phyloP scores from a whole-genome alignment of 2,797 vertebrate genomes.

The Botia almorhae region DNA sequence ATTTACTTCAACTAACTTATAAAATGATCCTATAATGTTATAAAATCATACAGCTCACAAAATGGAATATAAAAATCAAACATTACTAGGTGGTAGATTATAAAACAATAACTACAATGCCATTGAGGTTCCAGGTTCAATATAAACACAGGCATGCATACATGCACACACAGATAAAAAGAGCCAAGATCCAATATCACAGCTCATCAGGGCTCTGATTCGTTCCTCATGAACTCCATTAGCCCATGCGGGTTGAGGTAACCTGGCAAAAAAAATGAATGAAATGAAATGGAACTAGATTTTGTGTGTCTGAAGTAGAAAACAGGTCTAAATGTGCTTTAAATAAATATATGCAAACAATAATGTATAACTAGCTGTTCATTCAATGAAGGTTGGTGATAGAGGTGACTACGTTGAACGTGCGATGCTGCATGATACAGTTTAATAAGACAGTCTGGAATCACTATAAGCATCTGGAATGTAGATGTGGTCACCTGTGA shows the following conservation, averaged over 20 bases:
- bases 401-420: too few species aligned
- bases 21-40: conserved; percentile 3
- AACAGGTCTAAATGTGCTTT: not conserved
- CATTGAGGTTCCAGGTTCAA: conserved; percentile 6
- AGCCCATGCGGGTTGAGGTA: conserved; percentile 60
- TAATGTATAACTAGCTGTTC: too few species aligned
- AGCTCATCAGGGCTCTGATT: not conserved
- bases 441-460: not conserved
- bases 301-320: not conserved
- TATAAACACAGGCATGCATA: conserved; percentile 22
- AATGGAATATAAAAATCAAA: conserved; percentile 28
- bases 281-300: not conserved
- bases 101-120: conserved; percentile 9
- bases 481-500: conserved; percentile 76
- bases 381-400: too few species aligned
- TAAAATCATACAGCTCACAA: conserved; percentile 10
- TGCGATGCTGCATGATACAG: too few species aligned
- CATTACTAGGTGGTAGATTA: not conserved
- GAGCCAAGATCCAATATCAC: not conserved
- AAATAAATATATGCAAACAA: too few species aligned
- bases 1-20: not conserved
- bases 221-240: conserved; percentile 29
- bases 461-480: not conserved
- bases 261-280: conserved; percentile 64
- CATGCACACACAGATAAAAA: conserved; percentile 43